A percentile compares a stretch with the other conserved stretches of the same genome.
Conservation (phyloP, 2,113 vertebrate genomes). For the Hystrix brachyura region DNA sequence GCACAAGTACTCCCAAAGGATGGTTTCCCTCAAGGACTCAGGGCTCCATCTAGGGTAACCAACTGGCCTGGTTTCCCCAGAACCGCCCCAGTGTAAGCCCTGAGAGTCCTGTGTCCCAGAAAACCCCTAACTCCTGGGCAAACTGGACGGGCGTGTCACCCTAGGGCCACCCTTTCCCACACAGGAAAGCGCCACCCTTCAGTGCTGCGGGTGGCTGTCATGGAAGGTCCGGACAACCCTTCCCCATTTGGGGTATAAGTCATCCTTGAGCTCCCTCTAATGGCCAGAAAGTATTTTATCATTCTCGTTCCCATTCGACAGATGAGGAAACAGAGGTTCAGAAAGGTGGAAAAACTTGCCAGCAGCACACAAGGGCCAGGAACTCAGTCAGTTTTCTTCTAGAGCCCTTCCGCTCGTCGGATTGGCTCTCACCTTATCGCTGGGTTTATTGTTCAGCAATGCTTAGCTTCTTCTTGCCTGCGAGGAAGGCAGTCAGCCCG, state of each 20-base stretch:
- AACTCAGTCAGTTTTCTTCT: not conserved
- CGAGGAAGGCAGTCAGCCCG: not conserved
- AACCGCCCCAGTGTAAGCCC: not conserved
- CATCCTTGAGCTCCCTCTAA: constrained; percentile 53
- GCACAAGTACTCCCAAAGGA: not conserved
- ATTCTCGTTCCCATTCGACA: not conserved
- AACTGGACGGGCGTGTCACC: not conserved
- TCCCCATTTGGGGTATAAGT: not conserved
- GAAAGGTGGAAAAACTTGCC: not conserved
- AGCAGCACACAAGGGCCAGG: not conserved
- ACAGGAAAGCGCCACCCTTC: not conserved
- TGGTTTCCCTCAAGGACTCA: not conserved
- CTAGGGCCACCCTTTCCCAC: not conserved
- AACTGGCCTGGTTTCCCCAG: not conserved
- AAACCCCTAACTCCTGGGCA: not conserved
- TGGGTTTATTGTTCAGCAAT: not conserved
- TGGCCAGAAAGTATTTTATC: not conserved
- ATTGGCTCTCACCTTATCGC: not conserved
- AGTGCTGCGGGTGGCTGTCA: not conserved
- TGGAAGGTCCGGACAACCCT: no score
- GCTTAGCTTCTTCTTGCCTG: not conserved
- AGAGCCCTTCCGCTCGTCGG: not conserved
- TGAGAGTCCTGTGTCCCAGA: not conserved
- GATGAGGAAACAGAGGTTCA: constrained; percentile 39
- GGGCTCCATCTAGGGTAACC: not conserved